Conservation (phyloP, 2,113 vertebrate genomes). For the Speoplatyrhinus poulsoni region DNA sequence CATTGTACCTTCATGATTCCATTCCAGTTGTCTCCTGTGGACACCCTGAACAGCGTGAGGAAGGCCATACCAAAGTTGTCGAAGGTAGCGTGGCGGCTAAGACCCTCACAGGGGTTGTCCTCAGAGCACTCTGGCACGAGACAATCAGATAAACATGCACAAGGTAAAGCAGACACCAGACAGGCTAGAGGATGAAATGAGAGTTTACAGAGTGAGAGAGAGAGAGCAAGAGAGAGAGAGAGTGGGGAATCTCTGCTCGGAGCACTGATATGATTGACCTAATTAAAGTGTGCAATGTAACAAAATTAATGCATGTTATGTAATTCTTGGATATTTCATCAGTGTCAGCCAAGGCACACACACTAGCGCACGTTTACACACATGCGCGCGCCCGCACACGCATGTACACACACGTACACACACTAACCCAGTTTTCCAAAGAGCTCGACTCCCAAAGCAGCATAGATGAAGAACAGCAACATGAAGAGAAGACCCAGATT, state of each 20-base stretch:
- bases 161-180: slow-evolving; percentile 23
- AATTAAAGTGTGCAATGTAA: slow-evolving; percentile 58
- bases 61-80: slow-evolving; percentile 99
- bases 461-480: slow-evolving; percentile 99
- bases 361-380: slow-evolving; percentile 4
- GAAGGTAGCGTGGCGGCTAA: slow-evolving; percentile 95
- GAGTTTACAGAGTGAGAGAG: not conserved
- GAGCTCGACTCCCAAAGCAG: slow-evolving; percentile 97
- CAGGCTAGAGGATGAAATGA: not conserved
- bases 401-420: slow-evolving; percentile 46
- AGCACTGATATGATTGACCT: slow-evolving; percentile 36
- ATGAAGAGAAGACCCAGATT: slow-evolving; percentile 99
- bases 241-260: slow-evolving; percentile 6
- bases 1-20: slow-evolving; percentile 95
- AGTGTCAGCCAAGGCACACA: slow-evolving; percentile 36
- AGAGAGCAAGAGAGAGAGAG: slow-evolving; percentile 15
- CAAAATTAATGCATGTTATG: slow-evolving; percentile 55
- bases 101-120: slow-evolving; percentile 92
- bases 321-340: slow-evolving; percentile 48
- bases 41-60: slow-evolving; percentile 95
- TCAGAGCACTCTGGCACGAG: slow-evolving; percentile 86
- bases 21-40: slow-evolving; percentile 98
- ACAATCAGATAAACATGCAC: slow-evolving; percentile 29
- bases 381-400: slow-evolving; percentile 7
- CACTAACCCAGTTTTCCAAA: slow-evolving; percentile 97